These are phyloP conservation scores for Oxystoma pomonae DNA, from an alignment of 2,888 invertebrate species.

Conservation along the genomic window DNA sequence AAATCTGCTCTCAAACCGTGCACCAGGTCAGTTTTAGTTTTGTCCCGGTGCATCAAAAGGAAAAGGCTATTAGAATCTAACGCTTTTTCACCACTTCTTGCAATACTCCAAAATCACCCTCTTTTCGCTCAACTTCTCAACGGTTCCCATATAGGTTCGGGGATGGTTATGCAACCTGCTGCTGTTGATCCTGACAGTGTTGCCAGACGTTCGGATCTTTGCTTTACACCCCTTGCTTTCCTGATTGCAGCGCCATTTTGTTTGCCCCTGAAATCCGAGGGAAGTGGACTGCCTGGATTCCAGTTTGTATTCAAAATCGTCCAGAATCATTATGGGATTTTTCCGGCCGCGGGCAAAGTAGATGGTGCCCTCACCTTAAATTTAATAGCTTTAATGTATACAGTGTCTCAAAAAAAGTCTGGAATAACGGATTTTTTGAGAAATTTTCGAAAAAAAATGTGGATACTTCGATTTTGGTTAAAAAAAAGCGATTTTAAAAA, in stretches of 20 bases:
- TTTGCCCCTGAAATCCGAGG: neutral
- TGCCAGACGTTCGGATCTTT: conserved; percentile 16
- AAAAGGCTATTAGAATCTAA: too few relatives aligned
- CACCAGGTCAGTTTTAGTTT: too few relatives aligned
- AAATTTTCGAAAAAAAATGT: too few relatives aligned
- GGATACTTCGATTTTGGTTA: too few relatives aligned
- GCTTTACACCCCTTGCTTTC: conserved; percentile 31
- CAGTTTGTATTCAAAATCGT: conserved; percentile 22
- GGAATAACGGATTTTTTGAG: too few relatives aligned
- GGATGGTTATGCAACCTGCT: conserved; percentile 11
- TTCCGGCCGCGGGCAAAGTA: conserved; percentile 24
- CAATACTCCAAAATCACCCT: neutral
- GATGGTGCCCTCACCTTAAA: too few relatives aligned
- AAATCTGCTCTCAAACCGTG: too few relatives aligned
- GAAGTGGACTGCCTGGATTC: neutral
- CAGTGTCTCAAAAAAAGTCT: too few relatives aligned
- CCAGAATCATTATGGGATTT: conserved; percentile 28
- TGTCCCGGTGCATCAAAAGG: too few relatives aligned
- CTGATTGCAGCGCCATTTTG: conserved; percentile 30
- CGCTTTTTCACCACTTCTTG: neutral
- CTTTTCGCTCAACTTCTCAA: neutral
- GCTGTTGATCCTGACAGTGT: conserved; percentile 11
- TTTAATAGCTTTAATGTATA: too few relatives aligned
- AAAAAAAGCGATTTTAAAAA: too few relatives aligned
- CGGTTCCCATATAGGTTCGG: conserved; percentile 11